A percentile compares a stretch with the other conserved stretches of the same genome.
These are phyloP conservation scores for Takifugu flavidus DNA, from an alignment of 2,113 vertebrate species.

Conservation along the genomic window DNA sequence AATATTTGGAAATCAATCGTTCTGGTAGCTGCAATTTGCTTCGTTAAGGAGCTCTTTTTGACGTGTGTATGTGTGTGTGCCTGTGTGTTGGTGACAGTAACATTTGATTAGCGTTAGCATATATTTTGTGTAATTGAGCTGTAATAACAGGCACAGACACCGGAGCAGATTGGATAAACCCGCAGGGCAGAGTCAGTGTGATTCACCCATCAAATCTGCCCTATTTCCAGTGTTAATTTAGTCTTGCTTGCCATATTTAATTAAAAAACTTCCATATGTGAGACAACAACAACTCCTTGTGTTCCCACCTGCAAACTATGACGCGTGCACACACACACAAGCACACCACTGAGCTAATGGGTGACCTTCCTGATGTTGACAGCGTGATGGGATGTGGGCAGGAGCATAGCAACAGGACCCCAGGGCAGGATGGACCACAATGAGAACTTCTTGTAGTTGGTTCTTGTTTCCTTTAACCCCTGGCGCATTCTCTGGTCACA, in stretches of 20 bases:
- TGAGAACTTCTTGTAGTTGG: slow-evolving; percentile 45
- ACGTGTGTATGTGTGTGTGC: background rate
- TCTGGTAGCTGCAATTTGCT: too few relatives aligned
- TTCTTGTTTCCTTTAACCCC: slow-evolving; percentile 23
- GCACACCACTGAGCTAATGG: slow-evolving; percentile 39
- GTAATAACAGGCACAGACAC: slow-evolving; percentile 17
- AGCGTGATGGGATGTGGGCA: slow-evolving; percentile 50
- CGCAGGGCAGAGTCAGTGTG: slow-evolving; percentile 27
- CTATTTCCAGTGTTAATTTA: slow-evolving; percentile 15
- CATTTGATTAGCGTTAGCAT: too few relatives aligned
- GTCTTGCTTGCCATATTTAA: slow-evolving; percentile 21
- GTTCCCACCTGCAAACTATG: slow-evolving; percentile 8
- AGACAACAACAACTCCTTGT: slow-evolving; percentile 4
- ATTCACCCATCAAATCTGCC: slow-evolving; percentile 28
- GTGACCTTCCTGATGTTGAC: slow-evolving; percentile 52
- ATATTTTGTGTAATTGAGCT: background rate
- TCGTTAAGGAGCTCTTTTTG: too few relatives aligned
- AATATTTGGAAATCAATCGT: too few relatives aligned
- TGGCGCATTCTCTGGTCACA: slow-evolving; percentile 41
- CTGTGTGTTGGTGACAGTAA: background rate
- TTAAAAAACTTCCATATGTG: slow-evolving; percentile 21
- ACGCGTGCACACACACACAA: background rate
- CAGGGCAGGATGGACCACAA: slow-evolving; percentile 37
- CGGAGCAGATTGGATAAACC: slow-evolving; percentile 16
- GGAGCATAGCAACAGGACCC: slow-evolving; percentile 47